A percentile compares a stretch with the other conserved stretches of the same genome.
phyloP scores from a whole-genome alignment of 2,888 invertebrate species.

The Tetrapedia diversipes region DNA sequence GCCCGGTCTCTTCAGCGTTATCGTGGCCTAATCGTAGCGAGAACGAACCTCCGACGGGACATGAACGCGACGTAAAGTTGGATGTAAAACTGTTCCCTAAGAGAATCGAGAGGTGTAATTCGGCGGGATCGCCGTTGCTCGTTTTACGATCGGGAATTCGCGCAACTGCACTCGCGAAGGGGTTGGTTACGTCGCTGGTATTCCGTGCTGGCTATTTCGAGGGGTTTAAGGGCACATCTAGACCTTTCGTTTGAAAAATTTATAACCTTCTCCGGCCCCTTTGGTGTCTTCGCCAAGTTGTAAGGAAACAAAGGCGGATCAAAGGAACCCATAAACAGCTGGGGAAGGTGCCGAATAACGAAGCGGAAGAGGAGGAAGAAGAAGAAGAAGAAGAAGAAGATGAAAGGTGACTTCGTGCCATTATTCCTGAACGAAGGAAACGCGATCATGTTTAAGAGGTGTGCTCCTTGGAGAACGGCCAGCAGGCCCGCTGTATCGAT shows the following conservation, averaged over 20 bases:
- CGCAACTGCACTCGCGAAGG: background rate
- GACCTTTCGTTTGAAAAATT: too few species aligned
- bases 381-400: constrained; percentile 5
- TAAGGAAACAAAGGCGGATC: background rate
- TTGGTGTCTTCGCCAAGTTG: background rate
- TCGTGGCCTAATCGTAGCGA: constrained; percentile 32
- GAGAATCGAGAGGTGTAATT: background rate
- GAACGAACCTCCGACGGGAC: constrained; percentile 15
- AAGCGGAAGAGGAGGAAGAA: constrained; percentile 10
- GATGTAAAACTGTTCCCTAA: background rate
- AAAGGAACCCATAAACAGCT: constrained; percentile 5
- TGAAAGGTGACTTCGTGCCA: background rate
- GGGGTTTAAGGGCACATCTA: too few species aligned
- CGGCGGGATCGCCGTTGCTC: background rate
- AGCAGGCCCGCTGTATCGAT: constrained; percentile 54
- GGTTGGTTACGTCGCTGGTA: background rate
- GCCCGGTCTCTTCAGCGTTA: background rate
- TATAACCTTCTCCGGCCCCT: too few species aligned
- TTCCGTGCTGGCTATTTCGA: constrained; percentile 1
- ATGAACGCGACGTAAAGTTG: constrained; percentile 3
- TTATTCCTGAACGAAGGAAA: background rate
- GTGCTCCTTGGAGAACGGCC: constrained; percentile 43
- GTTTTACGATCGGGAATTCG: constrained; percentile 15
- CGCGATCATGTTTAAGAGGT: constrained; percentile 17
- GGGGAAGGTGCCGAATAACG: background rate